These are phyloP conservation scores for Labeo calbasu DNA, from an alignment of 2,797 vertebrate species.

Conservation along the genomic window DNA sequence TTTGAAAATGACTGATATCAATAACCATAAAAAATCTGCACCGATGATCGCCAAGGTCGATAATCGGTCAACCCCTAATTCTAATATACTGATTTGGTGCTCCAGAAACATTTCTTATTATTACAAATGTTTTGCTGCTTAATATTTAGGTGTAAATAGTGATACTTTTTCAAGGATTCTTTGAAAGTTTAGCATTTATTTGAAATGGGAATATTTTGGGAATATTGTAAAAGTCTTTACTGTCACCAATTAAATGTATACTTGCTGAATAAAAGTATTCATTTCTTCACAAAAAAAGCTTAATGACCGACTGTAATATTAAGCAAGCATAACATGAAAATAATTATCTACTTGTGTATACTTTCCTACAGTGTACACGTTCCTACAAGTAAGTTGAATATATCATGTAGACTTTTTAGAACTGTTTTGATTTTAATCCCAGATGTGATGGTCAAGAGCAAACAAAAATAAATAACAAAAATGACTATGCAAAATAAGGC, in stretches of 20 bases:
- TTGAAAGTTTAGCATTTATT: too few relatives aligned
- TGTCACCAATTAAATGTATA: background rate
- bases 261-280: background rate
- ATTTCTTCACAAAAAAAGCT: background rate
- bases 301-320: background rate
- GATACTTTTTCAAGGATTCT: background rate
- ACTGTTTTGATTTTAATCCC: background rate
- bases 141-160: background rate
- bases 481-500: conserved; percentile 4
- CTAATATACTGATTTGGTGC: background rate
- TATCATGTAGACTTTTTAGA: background rate
- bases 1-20: too few relatives aligned
- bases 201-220: too few relatives aligned
- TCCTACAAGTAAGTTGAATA: background rate
- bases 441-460: background rate
- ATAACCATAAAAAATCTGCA: too few relatives aligned
- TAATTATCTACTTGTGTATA: background rate
- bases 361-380: too few relatives aligned
- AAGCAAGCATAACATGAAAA: background rate
- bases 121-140: background rate
- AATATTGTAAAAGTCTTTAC: background rate
- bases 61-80: too few relatives aligned
- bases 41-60: too few relatives aligned
- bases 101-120: background rate
- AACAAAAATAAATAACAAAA: background rate